A percentile compares a stretch with the other conserved stretches of the same genome.
These are phyloP conservation scores for Epinotia nisella DNA, from an alignment of 2,888 invertebrate genomes.

Conservation along the genomic window DNA sequence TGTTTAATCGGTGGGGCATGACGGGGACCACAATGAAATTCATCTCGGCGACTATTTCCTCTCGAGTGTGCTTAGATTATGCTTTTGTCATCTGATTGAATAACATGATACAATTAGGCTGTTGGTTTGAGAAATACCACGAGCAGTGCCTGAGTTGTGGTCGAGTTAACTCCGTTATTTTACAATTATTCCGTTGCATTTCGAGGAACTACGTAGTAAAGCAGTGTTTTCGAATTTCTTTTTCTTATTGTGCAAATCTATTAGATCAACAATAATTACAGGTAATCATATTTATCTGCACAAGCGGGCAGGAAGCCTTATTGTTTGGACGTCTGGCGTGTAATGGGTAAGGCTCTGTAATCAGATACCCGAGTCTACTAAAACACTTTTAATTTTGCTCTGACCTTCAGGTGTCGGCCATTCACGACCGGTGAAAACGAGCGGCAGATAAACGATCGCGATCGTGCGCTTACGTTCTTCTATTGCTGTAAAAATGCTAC, in stretches of 20 bases:
- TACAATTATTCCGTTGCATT: slow-evolving; percentile 10
- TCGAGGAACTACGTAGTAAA: too few relatives aligned
- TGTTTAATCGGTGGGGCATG: slow-evolving; percentile 54
- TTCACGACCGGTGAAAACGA: slow-evolving; percentile 81
- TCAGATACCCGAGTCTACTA: slow-evolving; percentile 68
- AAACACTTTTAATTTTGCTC: slow-evolving; percentile 81
- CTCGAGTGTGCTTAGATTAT: slow-evolving; percentile 43
- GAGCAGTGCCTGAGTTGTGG: slow-evolving; percentile 16
- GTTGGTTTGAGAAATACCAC: slow-evolving; percentile 36
- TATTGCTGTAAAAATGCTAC: slow-evolving; percentile 53
- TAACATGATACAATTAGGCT: slow-evolving; percentile 43
- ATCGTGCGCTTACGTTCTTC: slow-evolving; percentile 70
- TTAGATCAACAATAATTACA: slow-evolving; percentile 42
- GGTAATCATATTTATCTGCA: slow-evolving; percentile 41
- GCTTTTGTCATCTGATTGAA: slow-evolving; percentile 46
- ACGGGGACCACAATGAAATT: slow-evolving; percentile 54
- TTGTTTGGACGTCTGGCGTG: slow-evolving; percentile 60
- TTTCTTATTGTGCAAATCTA: slow-evolving; percentile 19
- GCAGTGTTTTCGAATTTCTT: background rate
- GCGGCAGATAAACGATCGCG: slow-evolving; percentile 78
- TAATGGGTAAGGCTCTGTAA: slow-evolving; percentile 77
- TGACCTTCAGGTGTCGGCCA: slow-evolving; percentile 79
- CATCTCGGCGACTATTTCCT: slow-evolving; percentile 48
- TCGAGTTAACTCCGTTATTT: slow-evolving; percentile 13
- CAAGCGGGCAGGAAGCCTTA: slow-evolving; percentile 65